A percentile compares a stretch with the other conserved stretches of the same genome.
Conservation (phyloP, 2,113 vertebrate species). For the Gymnocephalus cernua region DNA sequence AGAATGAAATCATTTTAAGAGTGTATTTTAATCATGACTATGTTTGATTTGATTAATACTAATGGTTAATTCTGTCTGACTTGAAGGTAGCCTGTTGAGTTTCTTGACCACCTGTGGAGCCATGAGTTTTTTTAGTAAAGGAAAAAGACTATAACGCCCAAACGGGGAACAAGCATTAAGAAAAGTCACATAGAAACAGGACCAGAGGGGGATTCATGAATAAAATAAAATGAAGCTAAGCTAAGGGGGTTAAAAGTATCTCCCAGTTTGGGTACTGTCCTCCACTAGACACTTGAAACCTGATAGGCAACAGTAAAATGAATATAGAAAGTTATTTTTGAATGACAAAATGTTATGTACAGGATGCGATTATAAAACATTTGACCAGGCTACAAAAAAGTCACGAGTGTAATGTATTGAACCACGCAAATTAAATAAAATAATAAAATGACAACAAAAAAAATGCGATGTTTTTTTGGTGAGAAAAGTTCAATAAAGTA, state of each 20-base stretch:
- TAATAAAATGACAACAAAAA: too few species aligned
- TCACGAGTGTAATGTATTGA: too few species aligned
- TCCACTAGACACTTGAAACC: neutral
- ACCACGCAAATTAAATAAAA: too few species aligned
- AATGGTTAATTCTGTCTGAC: neutral
- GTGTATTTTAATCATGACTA: neutral
- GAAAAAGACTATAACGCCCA: too few species aligned
- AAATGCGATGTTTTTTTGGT: too few species aligned
- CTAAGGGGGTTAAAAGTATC: neutral
- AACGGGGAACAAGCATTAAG: too few species aligned
- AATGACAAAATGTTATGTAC: neutral
- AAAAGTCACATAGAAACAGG: too few species aligned
- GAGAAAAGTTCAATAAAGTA: too few species aligned
- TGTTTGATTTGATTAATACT: constrained; percentile 7
- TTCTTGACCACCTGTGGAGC: neutral
- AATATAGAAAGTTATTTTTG: neutral
- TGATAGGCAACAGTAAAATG: neutral
- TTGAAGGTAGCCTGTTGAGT: neutral
- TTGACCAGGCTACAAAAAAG: too few species aligned
- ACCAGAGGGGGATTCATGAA: too few species aligned
- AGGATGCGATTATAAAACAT: neutral
- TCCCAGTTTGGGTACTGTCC: neutral
- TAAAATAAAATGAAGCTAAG: too few species aligned
- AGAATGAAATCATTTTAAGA: constrained; percentile 7
- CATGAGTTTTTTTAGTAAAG: neutral